These are phyloP conservation scores for Lampropteryx suffumata DNA, from an alignment of 2,888 invertebrate species.

Conservation along the genomic window DNA sequence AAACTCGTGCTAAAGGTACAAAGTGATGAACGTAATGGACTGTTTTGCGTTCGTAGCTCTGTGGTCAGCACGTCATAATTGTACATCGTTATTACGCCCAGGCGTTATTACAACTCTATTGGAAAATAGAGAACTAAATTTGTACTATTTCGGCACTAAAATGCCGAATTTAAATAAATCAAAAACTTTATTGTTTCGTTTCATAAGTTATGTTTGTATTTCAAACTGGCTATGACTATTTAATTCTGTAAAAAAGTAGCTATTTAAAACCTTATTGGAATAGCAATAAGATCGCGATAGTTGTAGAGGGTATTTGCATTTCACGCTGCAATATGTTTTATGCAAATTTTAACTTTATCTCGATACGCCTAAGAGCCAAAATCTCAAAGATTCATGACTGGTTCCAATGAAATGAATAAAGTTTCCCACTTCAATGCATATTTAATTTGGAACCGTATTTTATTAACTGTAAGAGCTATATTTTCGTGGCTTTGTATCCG, in stretches of 20 bases:
- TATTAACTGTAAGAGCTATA: neutral
- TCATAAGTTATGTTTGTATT: neutral
- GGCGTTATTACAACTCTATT: neutral
- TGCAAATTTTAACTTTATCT: constrained; percentile 12
- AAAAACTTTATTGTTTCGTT: neutral
- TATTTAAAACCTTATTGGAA: neutral
- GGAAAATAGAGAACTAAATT: neutral
- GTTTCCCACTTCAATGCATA: constrained; percentile 4
- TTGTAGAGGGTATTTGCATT: neutral
- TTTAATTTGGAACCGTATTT: constrained; percentile 4
- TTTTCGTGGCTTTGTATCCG: neutral
- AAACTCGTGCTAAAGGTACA: too few relatives aligned
- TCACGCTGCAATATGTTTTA: constrained; percentile 4
- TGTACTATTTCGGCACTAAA: neutral
- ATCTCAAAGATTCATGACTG: neutral
- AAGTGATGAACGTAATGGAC: too few relatives aligned
- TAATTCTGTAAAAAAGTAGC: neutral
- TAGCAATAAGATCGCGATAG: constrained; percentile 1
- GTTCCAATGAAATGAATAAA: neutral
- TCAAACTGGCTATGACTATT: neutral
- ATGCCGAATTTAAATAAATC: neutral
- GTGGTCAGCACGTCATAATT: too few relatives aligned
- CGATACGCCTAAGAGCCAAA: constrained; percentile 2
- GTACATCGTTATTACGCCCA: neutral
- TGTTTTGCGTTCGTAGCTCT: too few relatives aligned